Percentiles rank a stretch among this genome's conserved stretches.
These are phyloP conservation scores for Drosophila neotestacea DNA, from an alignment of 2,888 invertebrate genomes.

Conservation along the genomic window DNA sequence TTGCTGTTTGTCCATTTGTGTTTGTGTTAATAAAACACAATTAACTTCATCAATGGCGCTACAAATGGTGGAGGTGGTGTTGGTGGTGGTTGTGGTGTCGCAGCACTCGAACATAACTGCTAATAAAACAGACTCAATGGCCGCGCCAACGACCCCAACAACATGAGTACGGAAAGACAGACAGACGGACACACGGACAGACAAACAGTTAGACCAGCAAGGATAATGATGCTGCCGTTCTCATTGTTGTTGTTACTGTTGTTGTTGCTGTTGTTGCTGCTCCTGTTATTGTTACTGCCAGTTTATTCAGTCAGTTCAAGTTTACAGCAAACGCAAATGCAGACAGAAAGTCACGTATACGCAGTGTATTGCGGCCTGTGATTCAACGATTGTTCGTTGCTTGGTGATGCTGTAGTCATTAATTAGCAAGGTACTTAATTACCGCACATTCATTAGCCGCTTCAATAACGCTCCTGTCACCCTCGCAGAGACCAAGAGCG, in stretches of 20 bases:
- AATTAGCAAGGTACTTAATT: conserved; percentile 86
- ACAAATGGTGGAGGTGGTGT: conserved; percentile 28
- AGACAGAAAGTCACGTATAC: conserved; percentile 57
- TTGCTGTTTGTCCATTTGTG: conserved; percentile 78
- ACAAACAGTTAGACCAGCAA: conserved; percentile 30
- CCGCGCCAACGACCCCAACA: conserved; percentile 68
- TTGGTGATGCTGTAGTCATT: conserved; percentile 79
- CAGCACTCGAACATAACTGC: conserved; percentile 74
- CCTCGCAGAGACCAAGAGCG: background rate
- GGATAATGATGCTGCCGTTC: conserved; percentile 71
- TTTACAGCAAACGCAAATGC: conserved; percentile 47
- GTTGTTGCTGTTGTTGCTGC: conserved; percentile 17
- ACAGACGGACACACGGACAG: conserved; percentile 21
- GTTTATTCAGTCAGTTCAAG: conserved; percentile 62
- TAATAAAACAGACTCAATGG: conserved; percentile 80
- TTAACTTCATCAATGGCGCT: conserved; percentile 83
- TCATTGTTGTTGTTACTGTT: conserved; percentile 41
- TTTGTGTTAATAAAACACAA: conserved; percentile 85
- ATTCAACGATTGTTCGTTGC: conserved; percentile 61
- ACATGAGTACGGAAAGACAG: conserved; percentile 21
- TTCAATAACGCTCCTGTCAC: conserved; percentile 66
- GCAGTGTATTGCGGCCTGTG: conserved; percentile 60
- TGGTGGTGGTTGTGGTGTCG: conserved; percentile 41
- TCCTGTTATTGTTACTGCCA: conserved; percentile 36
- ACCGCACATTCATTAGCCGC: conserved; percentile 84